phyloP scores from a whole-genome alignment of 30 jellyfish, hydroid and myxozoan genomes.

The Mastigias papua region DNA sequence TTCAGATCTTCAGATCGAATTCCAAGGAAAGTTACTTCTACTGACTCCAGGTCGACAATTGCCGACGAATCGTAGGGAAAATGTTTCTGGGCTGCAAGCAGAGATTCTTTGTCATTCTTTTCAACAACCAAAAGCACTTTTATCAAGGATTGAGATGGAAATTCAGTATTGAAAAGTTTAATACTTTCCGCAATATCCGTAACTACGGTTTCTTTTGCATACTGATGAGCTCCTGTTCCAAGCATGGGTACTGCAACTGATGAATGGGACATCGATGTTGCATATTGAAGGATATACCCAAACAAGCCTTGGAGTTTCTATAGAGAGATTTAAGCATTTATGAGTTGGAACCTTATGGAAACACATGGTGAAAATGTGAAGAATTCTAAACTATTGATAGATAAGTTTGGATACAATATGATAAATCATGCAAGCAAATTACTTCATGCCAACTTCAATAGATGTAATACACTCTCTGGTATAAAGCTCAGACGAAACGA shows the following conservation, averaged over 20 bases:
- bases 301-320: background rate
- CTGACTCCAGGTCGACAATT: background rate
- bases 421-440: no score
- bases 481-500: no score
- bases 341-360: background rate
- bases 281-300: background rate
- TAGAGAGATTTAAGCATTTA: background rate
- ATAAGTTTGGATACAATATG: no score
- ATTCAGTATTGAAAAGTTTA: background rate
- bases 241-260: slow-evolving; percentile 9
- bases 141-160: background rate
- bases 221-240: slow-evolving; percentile 1
- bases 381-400: no score
- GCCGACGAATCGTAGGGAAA: background rate
- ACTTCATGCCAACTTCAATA: no score
- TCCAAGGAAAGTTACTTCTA: background rate
- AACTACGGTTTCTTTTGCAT: background rate
- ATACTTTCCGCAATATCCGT: background rate
- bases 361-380: background rate
- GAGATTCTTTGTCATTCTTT: background rate
- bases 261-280: background rate
- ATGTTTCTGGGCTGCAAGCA: background rate
- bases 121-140: background rate
- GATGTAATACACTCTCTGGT: no score
- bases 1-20: background rate